Conservation (phyloP, 2,797 vertebrate genomes). For the Lagorchestes hirsutus region DNA sequence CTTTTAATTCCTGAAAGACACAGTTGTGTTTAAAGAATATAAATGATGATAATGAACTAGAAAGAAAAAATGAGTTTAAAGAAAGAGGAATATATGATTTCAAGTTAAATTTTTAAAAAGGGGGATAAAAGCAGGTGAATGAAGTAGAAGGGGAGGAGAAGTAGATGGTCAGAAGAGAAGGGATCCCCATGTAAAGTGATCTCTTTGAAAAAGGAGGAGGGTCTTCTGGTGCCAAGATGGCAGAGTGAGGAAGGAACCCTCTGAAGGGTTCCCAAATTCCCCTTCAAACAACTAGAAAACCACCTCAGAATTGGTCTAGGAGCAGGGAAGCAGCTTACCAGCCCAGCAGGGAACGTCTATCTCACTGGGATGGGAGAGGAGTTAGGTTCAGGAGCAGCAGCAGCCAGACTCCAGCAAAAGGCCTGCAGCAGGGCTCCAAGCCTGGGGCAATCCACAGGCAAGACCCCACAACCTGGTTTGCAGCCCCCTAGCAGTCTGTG, state of each 20-base stretch:
- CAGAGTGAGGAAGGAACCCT: neutral
- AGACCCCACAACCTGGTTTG: rapidly evolving
- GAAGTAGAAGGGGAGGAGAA: neutral
- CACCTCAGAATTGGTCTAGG: neutral
- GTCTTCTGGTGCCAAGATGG: neutral
- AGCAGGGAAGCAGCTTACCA: neutral
- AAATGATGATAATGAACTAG: neutral
- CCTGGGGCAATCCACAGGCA: no score
- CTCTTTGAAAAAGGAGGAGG: neutral
- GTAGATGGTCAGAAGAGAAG: neutral
- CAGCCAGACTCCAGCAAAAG: no score
- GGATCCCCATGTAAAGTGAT: neutral
- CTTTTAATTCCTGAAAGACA: neutral
- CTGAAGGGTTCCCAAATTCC: neutral
- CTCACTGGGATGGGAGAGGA: no score
- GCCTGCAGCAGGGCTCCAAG: neutral
- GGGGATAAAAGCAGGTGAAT: neutral
- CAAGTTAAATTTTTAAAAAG: neutral
- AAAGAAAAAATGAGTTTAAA: neutral
- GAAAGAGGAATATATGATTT: neutral
- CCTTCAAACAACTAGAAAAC: neutral
- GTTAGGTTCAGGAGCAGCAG: neutral
- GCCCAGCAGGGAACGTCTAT: neutral
- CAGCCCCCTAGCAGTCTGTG: neutral
- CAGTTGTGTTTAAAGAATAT: neutral